These are phyloP conservation scores for Schmidtea mediterranea DNA, from an alignment of 1,140 invertebrate genomes.

Conservation along the genomic window DNA sequence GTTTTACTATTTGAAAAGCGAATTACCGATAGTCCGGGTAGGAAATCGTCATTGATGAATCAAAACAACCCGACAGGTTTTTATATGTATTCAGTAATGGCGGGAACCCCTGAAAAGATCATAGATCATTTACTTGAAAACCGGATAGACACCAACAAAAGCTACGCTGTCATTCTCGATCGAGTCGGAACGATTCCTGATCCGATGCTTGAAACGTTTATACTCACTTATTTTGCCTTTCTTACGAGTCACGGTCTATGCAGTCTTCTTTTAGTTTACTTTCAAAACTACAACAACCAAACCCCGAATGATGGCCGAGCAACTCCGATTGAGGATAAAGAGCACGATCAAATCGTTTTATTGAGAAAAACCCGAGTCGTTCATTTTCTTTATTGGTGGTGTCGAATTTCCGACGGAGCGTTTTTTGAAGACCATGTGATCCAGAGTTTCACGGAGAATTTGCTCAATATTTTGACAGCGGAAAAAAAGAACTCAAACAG, in stretches of 20 bases:
- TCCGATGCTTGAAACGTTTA: conserved; percentile 52
- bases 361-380: conserved; percentile 46
- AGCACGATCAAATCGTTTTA: conserved; percentile 34
- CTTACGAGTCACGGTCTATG: conserved; percentile 49
- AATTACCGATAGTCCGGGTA: conserved; percentile 19
- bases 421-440: conserved; percentile 45
- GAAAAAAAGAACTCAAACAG: no score
- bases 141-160: conserved; percentile 34
- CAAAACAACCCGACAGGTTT: conserved; percentile 2
- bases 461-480: no score
- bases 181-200: conserved; percentile 25
- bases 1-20: conserved; percentile 54
- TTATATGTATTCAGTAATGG: conserved; percentile 55
- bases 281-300: conserved; percentile 11
- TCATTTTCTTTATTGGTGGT: conserved; percentile 50
- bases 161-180: no score
- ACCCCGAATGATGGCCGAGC: no score
- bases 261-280: conserved; percentile 39
- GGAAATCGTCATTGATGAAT: background rate
- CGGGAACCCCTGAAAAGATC: conserved; percentile 58
- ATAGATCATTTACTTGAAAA: conserved; percentile 58
- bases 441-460: conserved; percentile 41
- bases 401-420: conserved; percentile 39
- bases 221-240: conserved; percentile 58
- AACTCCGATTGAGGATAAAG: conserved; percentile 31